phyloP scores from a whole-genome alignment of 2,113 vertebrate genomes.

The Ammospiza caudacuta region DNA sequence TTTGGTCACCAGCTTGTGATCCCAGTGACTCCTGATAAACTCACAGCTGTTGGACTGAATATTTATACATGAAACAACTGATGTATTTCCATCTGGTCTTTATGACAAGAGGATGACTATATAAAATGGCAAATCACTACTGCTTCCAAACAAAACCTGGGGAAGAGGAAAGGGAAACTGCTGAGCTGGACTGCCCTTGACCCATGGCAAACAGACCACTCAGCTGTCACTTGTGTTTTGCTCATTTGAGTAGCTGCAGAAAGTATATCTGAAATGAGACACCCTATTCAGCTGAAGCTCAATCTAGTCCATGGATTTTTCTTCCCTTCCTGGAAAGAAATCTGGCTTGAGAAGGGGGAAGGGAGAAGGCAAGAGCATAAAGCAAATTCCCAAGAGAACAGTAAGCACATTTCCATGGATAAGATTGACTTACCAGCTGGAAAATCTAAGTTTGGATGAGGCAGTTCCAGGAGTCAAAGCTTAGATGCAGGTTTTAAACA shows the following conservation, averaged over 20 bases:
- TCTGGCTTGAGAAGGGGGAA: background rate
- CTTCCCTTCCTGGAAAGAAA: constrained; percentile 39
- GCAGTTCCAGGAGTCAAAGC: background rate
- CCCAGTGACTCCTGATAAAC: background rate
- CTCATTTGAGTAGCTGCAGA: constrained; percentile 48
- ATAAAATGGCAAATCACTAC: constrained; percentile 23
- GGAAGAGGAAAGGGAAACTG: constrained; percentile 60
- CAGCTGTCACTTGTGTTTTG: constrained; percentile 45
- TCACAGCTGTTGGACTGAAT: constrained; percentile 43
- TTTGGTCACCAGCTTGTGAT: constrained; percentile 11
- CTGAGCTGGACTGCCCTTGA: constrained; percentile 53
- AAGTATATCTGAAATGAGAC: constrained; percentile 47
- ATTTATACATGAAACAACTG: constrained; percentile 53
- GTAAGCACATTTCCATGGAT: constrained; percentile 9
- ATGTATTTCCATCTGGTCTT: constrained; percentile 41
- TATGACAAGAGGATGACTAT: constrained; percentile 25
- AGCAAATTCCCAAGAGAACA: constrained; percentile 32
- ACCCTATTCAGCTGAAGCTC: constrained; percentile 39
- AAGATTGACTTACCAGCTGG: constrained; percentile 38
- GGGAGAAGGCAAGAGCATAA: background rate
- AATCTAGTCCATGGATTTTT: background rate
- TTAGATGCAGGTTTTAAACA: background rate
- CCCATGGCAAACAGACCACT: constrained; percentile 38
- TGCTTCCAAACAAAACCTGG: constrained; percentile 48
- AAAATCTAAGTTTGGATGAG: constrained; percentile 25